phyloP scores from a whole-genome alignment of 2,888 invertebrate genomes.

The Tryphoninae sp. region DNA sequence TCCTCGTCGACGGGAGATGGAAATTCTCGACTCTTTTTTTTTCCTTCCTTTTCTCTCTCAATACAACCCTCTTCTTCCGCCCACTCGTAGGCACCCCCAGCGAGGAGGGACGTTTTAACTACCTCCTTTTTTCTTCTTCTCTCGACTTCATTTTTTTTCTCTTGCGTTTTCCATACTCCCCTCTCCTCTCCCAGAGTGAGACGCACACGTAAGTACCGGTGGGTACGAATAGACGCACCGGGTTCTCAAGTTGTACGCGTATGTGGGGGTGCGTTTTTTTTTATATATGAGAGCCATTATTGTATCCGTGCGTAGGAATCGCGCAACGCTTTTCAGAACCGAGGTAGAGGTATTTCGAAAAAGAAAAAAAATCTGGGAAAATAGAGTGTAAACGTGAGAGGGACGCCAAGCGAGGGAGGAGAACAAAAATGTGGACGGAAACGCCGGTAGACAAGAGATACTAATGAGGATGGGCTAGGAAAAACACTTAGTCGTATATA shows the following conservation, averaged over 20 bases:
- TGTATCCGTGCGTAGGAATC: slow-evolving; percentile 70
- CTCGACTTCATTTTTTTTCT: slow-evolving; percentile 11
- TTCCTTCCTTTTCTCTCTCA: slow-evolving; percentile 10
- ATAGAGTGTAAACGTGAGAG: slow-evolving; percentile 19
- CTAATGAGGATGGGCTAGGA: not conserved
- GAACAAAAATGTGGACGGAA: slow-evolving; percentile 32
- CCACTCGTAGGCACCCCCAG: slow-evolving; percentile 62
- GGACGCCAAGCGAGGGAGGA: slow-evolving; percentile 2
- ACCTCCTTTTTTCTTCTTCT: slow-evolving; percentile 38
- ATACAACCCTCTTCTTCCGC: slow-evolving; percentile 58
- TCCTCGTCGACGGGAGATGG: slow-evolving; percentile 66
- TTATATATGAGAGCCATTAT: not conserved
- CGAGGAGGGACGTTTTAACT: slow-evolving; percentile 67
- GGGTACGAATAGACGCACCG: slow-evolving; percentile 43
- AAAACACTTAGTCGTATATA: slow-evolving; percentile 35
- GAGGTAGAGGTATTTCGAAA: slow-evolving; percentile 27
- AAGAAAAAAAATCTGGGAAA: slow-evolving; percentile 11
- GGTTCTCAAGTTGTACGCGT: slow-evolving; percentile 43
- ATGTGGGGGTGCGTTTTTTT: not conserved
- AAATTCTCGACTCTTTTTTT: slow-evolving; percentile 57
- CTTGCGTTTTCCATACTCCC: slow-evolving; percentile 47
- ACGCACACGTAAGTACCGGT: slow-evolving; percentile 57
- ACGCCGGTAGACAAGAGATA: slow-evolving; percentile 40
- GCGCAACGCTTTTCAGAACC: slow-evolving; percentile 56
- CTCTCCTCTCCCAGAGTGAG: slow-evolving; percentile 46